Evolutionary conservation across 2,888 invertebrate species (phyloP).

Genomic region (Helleia helle): DNA sequence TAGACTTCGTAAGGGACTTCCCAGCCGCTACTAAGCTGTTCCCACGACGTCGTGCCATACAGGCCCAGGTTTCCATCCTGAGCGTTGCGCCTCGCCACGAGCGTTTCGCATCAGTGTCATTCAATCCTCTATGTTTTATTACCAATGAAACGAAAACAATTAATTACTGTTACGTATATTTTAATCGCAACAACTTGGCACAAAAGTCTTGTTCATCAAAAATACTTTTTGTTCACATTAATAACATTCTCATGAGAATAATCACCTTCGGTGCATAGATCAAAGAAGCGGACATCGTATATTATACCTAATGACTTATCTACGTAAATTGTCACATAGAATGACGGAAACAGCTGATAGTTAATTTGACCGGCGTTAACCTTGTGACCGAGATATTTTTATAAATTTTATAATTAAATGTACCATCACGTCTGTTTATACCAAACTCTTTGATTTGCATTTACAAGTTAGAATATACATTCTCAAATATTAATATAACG

Average conservation of each 20-base stretch:
- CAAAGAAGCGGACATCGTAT: conserved; percentile 37
- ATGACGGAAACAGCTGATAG: conserved; percentile 30
- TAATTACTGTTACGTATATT: background rate
- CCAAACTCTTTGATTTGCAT: conserved; percentile 4
- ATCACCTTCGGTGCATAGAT: conserved; percentile 21
- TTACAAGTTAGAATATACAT: too few relatives aligned
- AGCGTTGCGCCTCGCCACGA: too few relatives aligned
- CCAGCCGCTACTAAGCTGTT: too few relatives aligned
- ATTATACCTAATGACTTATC: conserved; percentile 26
- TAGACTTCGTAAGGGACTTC: too few relatives aligned
- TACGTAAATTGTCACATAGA: conserved; percentile 16
- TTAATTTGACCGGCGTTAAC: conserved; percentile 27
- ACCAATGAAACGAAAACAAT: background rate
- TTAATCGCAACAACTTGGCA: background rate
- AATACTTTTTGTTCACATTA: conserved; percentile 13
- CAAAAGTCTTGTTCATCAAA: background rate
- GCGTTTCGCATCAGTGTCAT: too few relatives aligned
- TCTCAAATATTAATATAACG: too few relatives aligned
- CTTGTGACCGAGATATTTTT: conserved; percentile 28
- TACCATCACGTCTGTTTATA: conserved; percentile 1
- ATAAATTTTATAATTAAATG: conserved; percentile 15
- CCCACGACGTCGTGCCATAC: too few relatives aligned
- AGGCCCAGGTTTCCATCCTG: too few relatives aligned
- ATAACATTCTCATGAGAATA: conserved; percentile 19
- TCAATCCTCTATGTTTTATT: too few relatives aligned